Conservation (phyloP, 1,140 invertebrate species). For the Phenacoccus solenopsis region DNA sequence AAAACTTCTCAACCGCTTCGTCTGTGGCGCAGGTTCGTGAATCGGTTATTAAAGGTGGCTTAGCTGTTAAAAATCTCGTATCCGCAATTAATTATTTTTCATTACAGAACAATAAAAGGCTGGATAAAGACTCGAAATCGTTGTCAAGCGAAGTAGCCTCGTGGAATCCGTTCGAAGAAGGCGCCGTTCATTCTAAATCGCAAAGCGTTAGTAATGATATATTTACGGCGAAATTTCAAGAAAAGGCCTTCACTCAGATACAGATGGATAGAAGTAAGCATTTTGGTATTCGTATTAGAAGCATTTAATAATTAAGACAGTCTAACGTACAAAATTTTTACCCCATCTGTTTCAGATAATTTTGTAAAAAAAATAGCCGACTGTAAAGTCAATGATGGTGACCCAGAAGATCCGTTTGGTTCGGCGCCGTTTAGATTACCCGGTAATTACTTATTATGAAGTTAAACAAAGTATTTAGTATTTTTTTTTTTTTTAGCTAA, state of each 20-base stretch:
- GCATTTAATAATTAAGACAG: no score
- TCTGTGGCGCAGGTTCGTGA: background rate
- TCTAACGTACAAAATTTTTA: background rate
- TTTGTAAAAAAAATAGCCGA: background rate
- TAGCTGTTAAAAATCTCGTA: no score
- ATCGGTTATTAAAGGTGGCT: no score
- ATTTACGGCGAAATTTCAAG: background rate
- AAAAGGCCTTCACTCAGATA: background rate
- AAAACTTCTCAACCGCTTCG: background rate
- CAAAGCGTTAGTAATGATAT: background rate
- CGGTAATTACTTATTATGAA: conserved; percentile 5
- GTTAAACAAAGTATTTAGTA: background rate
- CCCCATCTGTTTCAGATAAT: background rate
- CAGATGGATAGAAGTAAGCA: background rate
- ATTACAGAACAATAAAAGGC: conserved; percentile 16
- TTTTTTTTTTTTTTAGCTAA: background rate
- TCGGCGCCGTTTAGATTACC: conserved; percentile 39
- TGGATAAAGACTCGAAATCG: conserved; percentile 39
- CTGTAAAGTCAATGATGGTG: conserved; percentile 32
- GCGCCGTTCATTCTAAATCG: conserved; percentile 23
- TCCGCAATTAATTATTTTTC: background rate
- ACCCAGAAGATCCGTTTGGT: conserved; percentile 36
- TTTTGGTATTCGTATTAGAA: background rate
- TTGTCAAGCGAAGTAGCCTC: conserved; percentile 48
- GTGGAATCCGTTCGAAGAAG: conserved; percentile 74